These are phyloP conservation scores for Lagopus muta DNA, from an alignment of 2,113 vertebrate genomes.

Conservation along the genomic window DNA sequence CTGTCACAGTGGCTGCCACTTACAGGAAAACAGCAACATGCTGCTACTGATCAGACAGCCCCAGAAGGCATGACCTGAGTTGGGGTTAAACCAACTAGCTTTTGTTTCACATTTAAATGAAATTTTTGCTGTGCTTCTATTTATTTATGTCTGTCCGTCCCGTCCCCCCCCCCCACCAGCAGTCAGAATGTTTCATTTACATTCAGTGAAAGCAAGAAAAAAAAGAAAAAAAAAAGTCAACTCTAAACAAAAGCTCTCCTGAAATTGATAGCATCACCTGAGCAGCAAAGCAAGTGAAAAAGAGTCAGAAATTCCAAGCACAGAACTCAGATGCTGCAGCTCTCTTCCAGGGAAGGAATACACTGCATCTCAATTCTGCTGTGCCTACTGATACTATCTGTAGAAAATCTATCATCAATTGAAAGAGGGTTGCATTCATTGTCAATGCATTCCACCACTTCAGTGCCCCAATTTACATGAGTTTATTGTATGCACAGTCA, in stretches of 20 bases:
- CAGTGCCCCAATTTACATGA: not conserved
- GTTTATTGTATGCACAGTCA: slow-evolving; percentile 31
- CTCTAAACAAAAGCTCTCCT: slow-evolving; percentile 47
- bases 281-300: slow-evolving; percentile 53
- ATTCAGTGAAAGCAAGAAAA: slow-evolving; percentile 63
- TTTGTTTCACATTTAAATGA: slow-evolving; percentile 21
- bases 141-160: slow-evolving; percentile 66
- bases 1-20: not conserved
- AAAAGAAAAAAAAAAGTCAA: slow-evolving; percentile 17
- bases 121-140: slow-evolving; percentile 18
- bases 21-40: not conserved
- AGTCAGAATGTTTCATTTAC: slow-evolving; percentile 60
- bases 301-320: slow-evolving; percentile 42
- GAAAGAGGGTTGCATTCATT: slow-evolving; percentile 40
- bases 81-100: not conserved
- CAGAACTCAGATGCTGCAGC: slow-evolving; percentile 18
- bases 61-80: not conserved
- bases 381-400: slow-evolving; percentile 55
- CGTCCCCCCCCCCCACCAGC: not conserved
- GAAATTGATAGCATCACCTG: slow-evolving; percentile 49
- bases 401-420: slow-evolving; percentile 57
- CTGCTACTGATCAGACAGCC: not conserved
- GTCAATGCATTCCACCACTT: not conserved
- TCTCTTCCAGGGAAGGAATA: slow-evolving; percentile 55
- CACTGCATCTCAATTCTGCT: slow-evolving; percentile 38